Conservation (phyloP, 30 jellyfish, hydroid and myxozoan species). For the Nemopilema nomurai region DNA sequence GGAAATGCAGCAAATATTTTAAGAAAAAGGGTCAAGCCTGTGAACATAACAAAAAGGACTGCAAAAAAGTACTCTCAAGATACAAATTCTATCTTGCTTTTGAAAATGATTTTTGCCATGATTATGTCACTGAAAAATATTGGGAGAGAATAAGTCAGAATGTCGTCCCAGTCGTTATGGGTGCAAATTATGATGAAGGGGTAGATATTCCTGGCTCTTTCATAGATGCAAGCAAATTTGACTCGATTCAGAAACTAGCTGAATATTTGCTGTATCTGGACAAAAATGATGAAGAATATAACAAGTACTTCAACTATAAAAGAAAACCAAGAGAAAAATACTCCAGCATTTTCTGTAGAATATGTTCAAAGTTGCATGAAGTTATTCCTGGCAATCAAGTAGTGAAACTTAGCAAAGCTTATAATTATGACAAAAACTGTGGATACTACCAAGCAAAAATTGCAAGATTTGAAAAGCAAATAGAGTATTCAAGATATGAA, state of each 20-base stretch:
- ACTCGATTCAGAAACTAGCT: slow-evolving; percentile 79
- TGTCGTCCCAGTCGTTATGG: slow-evolving; percentile 70
- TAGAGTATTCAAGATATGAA: neutral
- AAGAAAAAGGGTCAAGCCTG: slow-evolving; percentile 67
- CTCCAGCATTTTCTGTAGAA: slow-evolving; percentile 25
- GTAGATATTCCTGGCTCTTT: slow-evolving; percentile 87
- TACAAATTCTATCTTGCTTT: slow-evolving; percentile 81
- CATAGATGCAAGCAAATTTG: slow-evolving; percentile 68
- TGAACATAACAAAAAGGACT: slow-evolving; percentile 36
- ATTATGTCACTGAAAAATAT: slow-evolving; percentile 81
- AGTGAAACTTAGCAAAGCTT: slow-evolving; percentile 2
- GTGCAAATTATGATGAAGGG: slow-evolving; percentile 62
- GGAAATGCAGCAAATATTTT: slow-evolving; percentile 61
- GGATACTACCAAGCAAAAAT: neutral
- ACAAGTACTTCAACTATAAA: slow-evolving; percentile 72
- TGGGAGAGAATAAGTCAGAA: slow-evolving; percentile 8
- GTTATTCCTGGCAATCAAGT: neutral
- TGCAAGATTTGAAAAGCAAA: neutral
- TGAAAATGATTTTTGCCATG: slow-evolving; percentile 80
- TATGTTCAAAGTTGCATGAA: slow-evolving; percentile 61
- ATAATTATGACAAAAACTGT: slow-evolving; percentile 12
- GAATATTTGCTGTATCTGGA: slow-evolving; percentile 69
- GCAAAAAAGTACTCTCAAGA: slow-evolving; percentile 19
- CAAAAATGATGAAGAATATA: slow-evolving; percentile 70
- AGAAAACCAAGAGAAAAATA: slow-evolving; percentile 23